Base-by-base conservation (phyloP, 2,888 invertebrate genomes). In the Campoplex capitator region DNA sequence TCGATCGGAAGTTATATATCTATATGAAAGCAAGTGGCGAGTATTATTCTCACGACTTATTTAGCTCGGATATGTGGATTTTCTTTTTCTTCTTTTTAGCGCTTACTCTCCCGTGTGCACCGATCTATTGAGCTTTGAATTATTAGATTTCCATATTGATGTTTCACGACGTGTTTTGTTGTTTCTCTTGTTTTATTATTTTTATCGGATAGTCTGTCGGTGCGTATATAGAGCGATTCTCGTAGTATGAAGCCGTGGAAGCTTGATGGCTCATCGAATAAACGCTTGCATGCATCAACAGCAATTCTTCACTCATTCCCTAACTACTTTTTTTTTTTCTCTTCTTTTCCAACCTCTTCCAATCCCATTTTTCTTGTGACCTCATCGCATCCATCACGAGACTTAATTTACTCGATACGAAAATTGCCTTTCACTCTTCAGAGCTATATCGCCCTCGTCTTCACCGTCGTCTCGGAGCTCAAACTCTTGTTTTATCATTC, bases 331-430 rank as follows among this genome's bases (percentile, higher is more conserved):
- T 76, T 76, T 76, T 76, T 51, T 79, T 58, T 28, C 65, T 45
- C 28, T 51, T 42, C 62, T 45, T 62, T 23, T 71, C 45, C 38
- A 38, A 3, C 23, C 56, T 75, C 38, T 38, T 79, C 67, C 83
- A 83, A 83, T 77, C 62, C 73, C 58, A 62, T 84, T 81, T 84
- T 68, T 75, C 84, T 84, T 79, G n/a, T 79, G 62, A 51, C 71
- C 81, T 75, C 71, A 4, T 79, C 79, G 84, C 84, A 71, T 83
- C 67, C 87, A 73, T 65, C 56, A 73, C 70, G 85, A 73, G 82
- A 87, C 85, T 87, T 82, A 83, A 87, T 87, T 87, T 87, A 84
- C 84, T 84, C 87, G 87, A 87, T 87, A 87, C 87, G 87, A 87
- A 87, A 87, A 87, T 87, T 87, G 85, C 87, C 84, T 87, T 87